Percentiles rank a stretch among this genome's conserved stretches.
Evolutionary conservation across 1,140 invertebrate species (phyloP).

Genomic region (Drosophila persimilis): DNA sequence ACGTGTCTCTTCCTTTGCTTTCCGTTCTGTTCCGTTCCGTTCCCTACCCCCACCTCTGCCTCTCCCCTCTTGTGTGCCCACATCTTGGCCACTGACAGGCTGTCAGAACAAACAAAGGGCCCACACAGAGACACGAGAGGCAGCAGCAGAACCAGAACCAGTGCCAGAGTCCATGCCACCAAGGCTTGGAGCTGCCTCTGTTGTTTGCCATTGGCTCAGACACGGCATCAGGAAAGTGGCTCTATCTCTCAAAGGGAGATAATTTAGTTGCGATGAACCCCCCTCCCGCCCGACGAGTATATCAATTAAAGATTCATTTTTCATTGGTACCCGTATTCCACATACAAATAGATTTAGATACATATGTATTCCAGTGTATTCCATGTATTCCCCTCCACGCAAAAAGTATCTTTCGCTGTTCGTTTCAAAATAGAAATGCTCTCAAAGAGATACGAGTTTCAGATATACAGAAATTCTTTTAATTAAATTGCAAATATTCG

Average conservation of each 20-base stretch:
- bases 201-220: constrained; percentile 52
- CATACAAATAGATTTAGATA: not conserved
- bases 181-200: not conserved
- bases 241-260: constrained; percentile 23
- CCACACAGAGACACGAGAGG: constrained; percentile 29
- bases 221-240: constrained; percentile 44
- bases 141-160: too few relatives aligned
- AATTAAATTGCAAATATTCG: constrained; percentile 26
- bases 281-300: not conserved
- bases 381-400: not conserved
- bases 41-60: constrained; percentile 1
- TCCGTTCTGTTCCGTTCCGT: not conserved
- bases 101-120: constrained; percentile 66
- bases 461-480: constrained; percentile 25
- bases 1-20: constrained; percentile 42
- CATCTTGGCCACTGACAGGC: constrained; percentile 72
- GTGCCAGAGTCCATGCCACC: not conserved
- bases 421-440: constrained; percentile 11
- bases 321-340: too few relatives aligned
- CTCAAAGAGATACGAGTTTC: not conserved
- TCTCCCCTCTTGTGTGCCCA: constrained; percentile 56
- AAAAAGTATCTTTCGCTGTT: too few relatives aligned
- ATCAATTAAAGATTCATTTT: constrained; percentile 41
- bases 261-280: constrained; percentile 1
- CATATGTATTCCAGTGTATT: constrained; percentile 5